A percentile compares a stretch with the other conserved stretches of the same genome.
Conservation (phyloP, 2,888 invertebrate genomes). For the Stenodera caucasica region DNA sequence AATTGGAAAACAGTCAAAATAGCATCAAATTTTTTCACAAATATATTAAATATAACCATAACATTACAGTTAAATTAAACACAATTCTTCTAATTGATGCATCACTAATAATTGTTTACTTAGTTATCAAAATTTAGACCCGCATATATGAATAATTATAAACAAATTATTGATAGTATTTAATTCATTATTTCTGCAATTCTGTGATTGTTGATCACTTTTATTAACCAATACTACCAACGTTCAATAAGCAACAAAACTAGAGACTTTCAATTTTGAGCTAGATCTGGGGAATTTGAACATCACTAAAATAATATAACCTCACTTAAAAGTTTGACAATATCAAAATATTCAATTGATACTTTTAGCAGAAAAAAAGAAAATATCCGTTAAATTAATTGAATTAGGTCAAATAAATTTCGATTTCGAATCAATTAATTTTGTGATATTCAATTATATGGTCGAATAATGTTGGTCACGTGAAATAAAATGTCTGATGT, state of each 20-base stretch:
- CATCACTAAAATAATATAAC: not conserved
- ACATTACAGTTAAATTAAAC: constrained; percentile 30
- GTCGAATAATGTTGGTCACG: constrained; percentile 8
- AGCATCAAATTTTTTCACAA: constrained; percentile 42
- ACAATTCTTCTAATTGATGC: too few relatives aligned
- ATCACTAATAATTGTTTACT: constrained; percentile 31
- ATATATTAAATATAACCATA: not conserved
- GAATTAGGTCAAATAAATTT: too few relatives aligned
- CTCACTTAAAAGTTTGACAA: too few relatives aligned
- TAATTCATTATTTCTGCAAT: constrained; percentile 46
- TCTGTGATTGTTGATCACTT: constrained; percentile 45
- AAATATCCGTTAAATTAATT: too few relatives aligned
- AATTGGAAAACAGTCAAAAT: constrained; percentile 46
- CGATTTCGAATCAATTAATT: too few relatives aligned
- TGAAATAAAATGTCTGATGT: constrained; percentile 47
- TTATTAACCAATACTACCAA: constrained; percentile 43
- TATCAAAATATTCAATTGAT: too few relatives aligned
- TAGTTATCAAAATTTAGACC: constrained; percentile 32
- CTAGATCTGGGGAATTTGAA: not conserved
- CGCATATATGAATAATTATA: constrained; percentile 34
- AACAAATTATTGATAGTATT: constrained; percentile 43
- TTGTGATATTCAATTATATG: too few relatives aligned
- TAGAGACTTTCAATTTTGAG: constrained; percentile 7
- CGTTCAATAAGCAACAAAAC: constrained; percentile 30
- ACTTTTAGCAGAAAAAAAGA: too few relatives aligned